A percentile compares a stretch with the other conserved stretches of the same genome.
Conservation (phyloP, 2,888 invertebrate species). For the Pollenia labialis region DNA sequence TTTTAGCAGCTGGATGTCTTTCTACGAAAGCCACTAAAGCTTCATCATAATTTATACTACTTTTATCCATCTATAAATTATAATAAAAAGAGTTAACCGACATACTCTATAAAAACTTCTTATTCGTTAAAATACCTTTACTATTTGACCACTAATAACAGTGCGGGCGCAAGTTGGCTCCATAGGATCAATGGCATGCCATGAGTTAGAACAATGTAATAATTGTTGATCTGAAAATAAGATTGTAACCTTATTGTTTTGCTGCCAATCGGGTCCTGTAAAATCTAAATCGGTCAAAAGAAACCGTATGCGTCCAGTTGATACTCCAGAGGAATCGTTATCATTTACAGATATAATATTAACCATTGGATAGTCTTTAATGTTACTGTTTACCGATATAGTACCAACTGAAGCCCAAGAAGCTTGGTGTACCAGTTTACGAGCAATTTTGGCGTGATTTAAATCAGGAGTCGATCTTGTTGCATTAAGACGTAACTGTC, state of each 20-base stretch:
- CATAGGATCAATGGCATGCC: constrained; percentile 81
- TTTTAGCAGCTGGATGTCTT: constrained; percentile 82
- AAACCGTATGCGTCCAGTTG: constrained; percentile 83
- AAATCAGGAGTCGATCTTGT: constrained; percentile 22
- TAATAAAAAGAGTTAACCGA: neutral
- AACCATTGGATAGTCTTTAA: constrained; percentile 83
- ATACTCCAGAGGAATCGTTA: constrained; percentile 75
- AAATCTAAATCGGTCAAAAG: constrained; percentile 83
- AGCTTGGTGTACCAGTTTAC: constrained; percentile 81
- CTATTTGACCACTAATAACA: constrained; percentile 82
- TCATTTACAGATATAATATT: constrained; percentile 84
- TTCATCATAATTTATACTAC: constrained; percentile 75
- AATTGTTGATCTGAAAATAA: constrained; percentile 81
- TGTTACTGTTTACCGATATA: constrained; percentile 79
- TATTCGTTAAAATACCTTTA: constrained; percentile 74
- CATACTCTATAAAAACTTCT: neutral
- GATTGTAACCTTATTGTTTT: constrained; percentile 81
- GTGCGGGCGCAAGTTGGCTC: constrained; percentile 83
- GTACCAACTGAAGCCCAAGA: constrained; percentile 83
- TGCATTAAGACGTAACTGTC: constrained; percentile 43
- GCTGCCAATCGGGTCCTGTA: constrained; percentile 82
- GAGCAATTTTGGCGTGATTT: constrained; percentile 82
- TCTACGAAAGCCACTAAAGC: constrained; percentile 77
- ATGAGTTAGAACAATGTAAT: constrained; percentile 78
- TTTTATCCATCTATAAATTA: constrained; percentile 76